Base-by-base conservation (phyloP, 2,113 vertebrate genomes). In the Cyphomyrus plagiostoma region DNA sequence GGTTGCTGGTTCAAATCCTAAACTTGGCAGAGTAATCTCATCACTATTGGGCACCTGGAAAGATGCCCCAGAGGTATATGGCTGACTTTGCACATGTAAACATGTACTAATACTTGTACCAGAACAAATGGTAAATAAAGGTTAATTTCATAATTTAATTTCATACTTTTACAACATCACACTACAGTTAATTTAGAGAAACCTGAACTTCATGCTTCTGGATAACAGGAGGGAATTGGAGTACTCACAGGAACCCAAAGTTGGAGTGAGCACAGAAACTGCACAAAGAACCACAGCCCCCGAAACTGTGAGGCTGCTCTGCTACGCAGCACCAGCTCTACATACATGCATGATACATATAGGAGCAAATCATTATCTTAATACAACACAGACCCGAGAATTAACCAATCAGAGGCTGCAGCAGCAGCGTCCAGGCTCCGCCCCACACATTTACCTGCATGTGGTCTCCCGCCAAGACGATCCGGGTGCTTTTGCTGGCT, bases 391-490 rank as follows among this genome's bases (percentile, higher is more conserved):
- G n/a, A 66, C 62, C n/a, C n/a, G 30, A 70, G 62, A 15, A 10
- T 70, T 30, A 70, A 70, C 74, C 30, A 80, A 42, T 80, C 35
- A 80, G 10, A 19, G 74, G 4, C 1, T 19, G 17, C 35, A 42
- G 35, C 74, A 80, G 74, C 23, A 23, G n/a, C 9, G 2, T 21
- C 42, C 82, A 39, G 42, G 45, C 82, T 84, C 45, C 39, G 7
- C 77, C 39, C 9, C 82, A 4, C 8, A 21, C 19, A 42, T 91
- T 94, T 93, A 99, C 98, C 97, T 99, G 98, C 98, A 99, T 99
- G 88, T 99, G 98, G 94, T 99, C 98, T 94, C 98, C 98, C 91
- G 98, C 98, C 94, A 99, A 95, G 89, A 99, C 98, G 88, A 99
- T 96, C 87, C 98, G 96, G 48, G 98, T 99, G 94, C 92, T 96